Evolutionary conservation across 2,113 vertebrate species (phyloP).

Genomic region (Antennarius striatus): DNA sequence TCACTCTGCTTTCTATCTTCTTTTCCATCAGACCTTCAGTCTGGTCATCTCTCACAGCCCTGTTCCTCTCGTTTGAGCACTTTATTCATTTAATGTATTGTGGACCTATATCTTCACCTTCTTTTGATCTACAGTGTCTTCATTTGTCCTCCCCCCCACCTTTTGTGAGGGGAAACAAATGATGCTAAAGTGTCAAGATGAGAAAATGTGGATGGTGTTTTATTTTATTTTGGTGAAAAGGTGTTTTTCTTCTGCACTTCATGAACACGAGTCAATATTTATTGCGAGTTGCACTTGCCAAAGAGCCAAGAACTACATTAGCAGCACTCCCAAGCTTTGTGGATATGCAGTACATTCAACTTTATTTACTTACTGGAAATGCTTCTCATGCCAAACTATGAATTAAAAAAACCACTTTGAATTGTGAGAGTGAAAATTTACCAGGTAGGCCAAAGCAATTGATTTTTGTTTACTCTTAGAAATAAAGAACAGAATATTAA

Average conservation of each 20-base stretch:
- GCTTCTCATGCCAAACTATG: slow-evolving; percentile 36
- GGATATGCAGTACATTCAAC: background rate
- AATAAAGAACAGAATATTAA: too few species aligned
- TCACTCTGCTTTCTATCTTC: slow-evolving; percentile 10
- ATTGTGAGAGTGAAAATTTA: background rate
- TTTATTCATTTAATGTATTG: slow-evolving; percentile 36
- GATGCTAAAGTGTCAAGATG: background rate
- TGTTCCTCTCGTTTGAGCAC: slow-evolving; percentile 24
- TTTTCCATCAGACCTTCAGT: background rate
- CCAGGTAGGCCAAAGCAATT: slow-evolving; percentile 37
- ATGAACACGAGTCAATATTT: background rate
- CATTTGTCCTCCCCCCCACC: background rate
- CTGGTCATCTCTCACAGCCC: background rate
- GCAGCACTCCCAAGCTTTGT: background rate
- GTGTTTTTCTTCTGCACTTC: background rate
- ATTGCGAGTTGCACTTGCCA: slow-evolving; percentile 14
- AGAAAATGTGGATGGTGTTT: background rate
- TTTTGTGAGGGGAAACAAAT: background rate
- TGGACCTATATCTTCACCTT: slow-evolving; percentile 24
- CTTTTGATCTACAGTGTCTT: background rate
- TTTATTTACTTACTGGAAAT: slow-evolving; percentile 34
- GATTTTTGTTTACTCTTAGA: background rate
- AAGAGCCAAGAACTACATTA: background rate
- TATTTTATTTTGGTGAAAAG: background rate
- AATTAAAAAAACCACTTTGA: background rate